Percentiles rank a stretch among this genome's conserved stretches.
Conservation (phyloP, 64 coral and sea anemone genomes). For the Pachyseris speciosa region DNA sequence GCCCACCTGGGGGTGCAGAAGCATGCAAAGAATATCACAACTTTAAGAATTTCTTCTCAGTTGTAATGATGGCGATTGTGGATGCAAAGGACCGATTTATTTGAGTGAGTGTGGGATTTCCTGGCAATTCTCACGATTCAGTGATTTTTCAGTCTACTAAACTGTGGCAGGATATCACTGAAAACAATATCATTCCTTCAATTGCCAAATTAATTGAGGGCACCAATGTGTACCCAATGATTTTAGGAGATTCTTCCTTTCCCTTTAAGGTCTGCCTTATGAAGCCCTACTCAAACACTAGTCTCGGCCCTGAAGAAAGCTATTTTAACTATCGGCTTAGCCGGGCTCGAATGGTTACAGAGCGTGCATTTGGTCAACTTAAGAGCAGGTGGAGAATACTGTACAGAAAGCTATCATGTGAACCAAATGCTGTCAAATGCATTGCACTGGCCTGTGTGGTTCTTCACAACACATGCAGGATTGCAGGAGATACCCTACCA, state of each 20-base stretch:
- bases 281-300: constrained; percentile 26
- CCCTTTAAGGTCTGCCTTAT: constrained; percentile 1
- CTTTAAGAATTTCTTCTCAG: constrained; percentile 38
- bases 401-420: background rate
- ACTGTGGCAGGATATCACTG: background rate
- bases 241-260: constrained; percentile 35
- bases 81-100: constrained; percentile 9
- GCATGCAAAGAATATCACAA: constrained; percentile 28
- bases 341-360: background rate
- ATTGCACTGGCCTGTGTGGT: constrained; percentile 19
- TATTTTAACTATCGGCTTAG: constrained; percentile 3
- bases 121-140: constrained; percentile 45
- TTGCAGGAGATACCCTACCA: background rate
- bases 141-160: constrained; percentile 30
- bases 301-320: background rate
- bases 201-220: background rate
- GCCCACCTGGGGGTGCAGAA: constrained; percentile 16
- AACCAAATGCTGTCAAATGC: background rate
- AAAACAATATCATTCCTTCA: background rate
- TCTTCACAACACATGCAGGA: constrained; percentile 20
- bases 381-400: constrained; percentile 35
- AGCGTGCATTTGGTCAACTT: constrained; percentile 25
- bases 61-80: constrained; percentile 44
- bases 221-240: background rate
- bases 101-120: constrained; percentile 28